These are phyloP conservation scores for Lithophane leautieri DNA, from an alignment of 2,888 invertebrate species.

Conservation along the genomic window DNA sequence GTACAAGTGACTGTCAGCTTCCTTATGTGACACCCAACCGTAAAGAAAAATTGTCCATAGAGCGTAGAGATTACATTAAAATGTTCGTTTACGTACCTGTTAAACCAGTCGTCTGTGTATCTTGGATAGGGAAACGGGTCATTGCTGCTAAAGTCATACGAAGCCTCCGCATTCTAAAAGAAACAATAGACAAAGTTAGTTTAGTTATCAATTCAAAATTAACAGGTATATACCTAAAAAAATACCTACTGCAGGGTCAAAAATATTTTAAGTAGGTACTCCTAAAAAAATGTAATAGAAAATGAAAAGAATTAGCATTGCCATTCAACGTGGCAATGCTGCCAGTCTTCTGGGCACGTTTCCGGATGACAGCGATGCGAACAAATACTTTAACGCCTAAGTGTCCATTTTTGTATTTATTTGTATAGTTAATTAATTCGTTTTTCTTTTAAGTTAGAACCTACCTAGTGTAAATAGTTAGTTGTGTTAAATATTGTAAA, in stretches of 20 bases:
- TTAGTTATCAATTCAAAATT: not conserved
- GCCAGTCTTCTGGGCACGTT: no score
- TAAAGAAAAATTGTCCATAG: not conserved
- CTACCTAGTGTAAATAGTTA: no score
- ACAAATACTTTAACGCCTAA: no score
- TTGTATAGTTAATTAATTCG: no score
- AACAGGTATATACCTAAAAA: not conserved
- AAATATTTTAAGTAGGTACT: not conserved
- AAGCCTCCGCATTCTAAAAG: conserved; percentile 98
- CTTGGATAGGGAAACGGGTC: conserved; percentile 99
- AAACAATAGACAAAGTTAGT: conserved; percentile 57
- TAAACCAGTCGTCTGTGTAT: conserved; percentile 99
- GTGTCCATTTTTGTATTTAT: no score
- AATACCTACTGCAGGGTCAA: not conserved
- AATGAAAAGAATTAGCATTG: no score
- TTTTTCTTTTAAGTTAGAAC: no score
- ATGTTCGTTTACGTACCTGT: conserved; percentile 93
- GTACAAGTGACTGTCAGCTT: no score
- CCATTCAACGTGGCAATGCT: no score
- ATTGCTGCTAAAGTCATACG: conserved; percentile 99
- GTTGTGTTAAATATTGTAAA: no score
- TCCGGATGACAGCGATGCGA: no score
- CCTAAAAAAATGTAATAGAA: no score
- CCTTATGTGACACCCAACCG: not conserved
- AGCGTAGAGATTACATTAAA: not conserved